Evolutionary conservation across 2,888 invertebrate species (phyloP), one percentile per base, ranked within the genome.

Genomic region (Diarsia brunnea): DNA sequence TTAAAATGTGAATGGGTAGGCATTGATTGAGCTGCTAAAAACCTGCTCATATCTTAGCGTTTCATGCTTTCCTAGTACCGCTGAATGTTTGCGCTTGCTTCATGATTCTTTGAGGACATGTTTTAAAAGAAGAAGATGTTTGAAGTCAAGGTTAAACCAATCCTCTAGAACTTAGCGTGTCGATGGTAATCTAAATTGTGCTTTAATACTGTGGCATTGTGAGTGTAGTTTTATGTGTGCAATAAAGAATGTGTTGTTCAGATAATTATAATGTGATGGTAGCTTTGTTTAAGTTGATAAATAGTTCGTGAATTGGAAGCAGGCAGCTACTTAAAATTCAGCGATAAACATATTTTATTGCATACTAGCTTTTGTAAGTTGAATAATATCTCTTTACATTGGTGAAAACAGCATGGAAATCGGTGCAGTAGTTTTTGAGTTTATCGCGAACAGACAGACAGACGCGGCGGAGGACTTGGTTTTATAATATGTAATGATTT

Each of bases 21-120:
- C 27, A 55, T 79, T 84, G 61, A 75, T 71, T 67, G 47, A 58
- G 51, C 4, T 66, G 31, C 2, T 61, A 68, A 38, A 65, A 51
- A 45, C 5, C 3, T 73, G 63, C 7, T 55, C 49, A 63, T 12
- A 45, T 55, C 16, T 21, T 12, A 16, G 8, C 21, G n/a, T 58
- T 38, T 58, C 8, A 58, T 79, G n/a, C 4, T 24, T 31, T 43
- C 38, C 38, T 76, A 27, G 47, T 78, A 76, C 38, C 49, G n/a
- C n/a, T 75, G 61, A 51, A n/a, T 10, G 7, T 47, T 38, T 12
- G 14, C 27, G 19, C 7, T 60, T 43, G 8, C 27, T 49, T 14
- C 0, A 4, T 19, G 4, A 16, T 27, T 27, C 14, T 72, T 73
- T 49, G 24, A 55, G 24, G 2, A 55, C 0, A n/a, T 43, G 63